phyloP scores from a whole-genome alignment of 2,113 vertebrate genomes.

The Sminthopsis crassicaudata region DNA sequence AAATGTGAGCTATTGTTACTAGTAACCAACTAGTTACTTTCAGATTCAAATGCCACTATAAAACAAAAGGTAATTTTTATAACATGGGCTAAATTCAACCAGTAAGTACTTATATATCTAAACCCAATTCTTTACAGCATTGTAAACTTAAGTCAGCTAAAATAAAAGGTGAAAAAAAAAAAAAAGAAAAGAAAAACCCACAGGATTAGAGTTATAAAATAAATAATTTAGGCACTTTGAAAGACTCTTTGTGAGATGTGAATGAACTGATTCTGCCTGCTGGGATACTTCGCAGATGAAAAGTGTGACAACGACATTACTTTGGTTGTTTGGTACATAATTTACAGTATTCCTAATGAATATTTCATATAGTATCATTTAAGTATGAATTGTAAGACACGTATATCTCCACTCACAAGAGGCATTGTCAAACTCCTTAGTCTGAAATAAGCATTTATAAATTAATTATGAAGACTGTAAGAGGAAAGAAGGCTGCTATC shows the following conservation, averaged over 20 bases:
- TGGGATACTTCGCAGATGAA: constrained; percentile 79
- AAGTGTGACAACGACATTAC: constrained; percentile 78
- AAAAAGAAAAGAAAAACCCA: constrained; percentile 18
- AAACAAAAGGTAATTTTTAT: not conserved
- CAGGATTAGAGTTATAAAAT: constrained; percentile 60
- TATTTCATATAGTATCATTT: constrained; percentile 82
- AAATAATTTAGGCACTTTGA: constrained; percentile 82
- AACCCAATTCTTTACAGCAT: not conserved
- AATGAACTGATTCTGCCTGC: constrained; percentile 72
- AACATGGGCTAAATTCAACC: constrained; percentile 11
- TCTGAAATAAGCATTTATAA: constrained; percentile 80
- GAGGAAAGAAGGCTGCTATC: constrained; percentile 39
- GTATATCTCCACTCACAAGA: constrained; percentile 79
- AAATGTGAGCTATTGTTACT: not conserved
- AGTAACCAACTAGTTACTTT: not conserved
- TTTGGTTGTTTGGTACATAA: constrained; percentile 79
- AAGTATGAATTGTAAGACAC: constrained; percentile 81
- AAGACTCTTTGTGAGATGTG: constrained; percentile 77
- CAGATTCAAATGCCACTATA: not conserved
- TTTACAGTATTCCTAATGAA: constrained; percentile 82
- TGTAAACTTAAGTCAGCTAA: not conserved
- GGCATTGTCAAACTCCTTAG: constrained; percentile 70
- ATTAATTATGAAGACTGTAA: constrained; percentile 77
- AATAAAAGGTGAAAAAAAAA: constrained; percentile 5
- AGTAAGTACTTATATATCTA: constrained; percentile 23